Conservation (phyloP, 2,797 vertebrate species). For the Danio albolineatus region DNA sequence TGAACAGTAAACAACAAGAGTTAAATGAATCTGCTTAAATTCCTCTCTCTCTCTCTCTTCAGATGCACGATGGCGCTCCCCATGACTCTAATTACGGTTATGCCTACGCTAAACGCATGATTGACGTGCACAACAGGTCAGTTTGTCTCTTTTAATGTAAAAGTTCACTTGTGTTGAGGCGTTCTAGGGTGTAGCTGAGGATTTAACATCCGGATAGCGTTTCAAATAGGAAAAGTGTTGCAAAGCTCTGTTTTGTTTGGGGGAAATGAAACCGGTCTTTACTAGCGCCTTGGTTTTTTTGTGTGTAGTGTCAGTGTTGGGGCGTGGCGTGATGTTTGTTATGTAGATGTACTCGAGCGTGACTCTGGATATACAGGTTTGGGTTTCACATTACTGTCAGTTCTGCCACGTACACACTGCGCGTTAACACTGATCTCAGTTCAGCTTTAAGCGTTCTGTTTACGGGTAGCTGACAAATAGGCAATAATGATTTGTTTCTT, state of each 20-base stretch:
- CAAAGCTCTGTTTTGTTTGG: background rate
- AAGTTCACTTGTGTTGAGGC: background rate
- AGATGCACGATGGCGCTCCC: slow-evolving; percentile 83
- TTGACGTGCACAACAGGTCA: slow-evolving; percentile 84
- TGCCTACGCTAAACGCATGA: slow-evolving; percentile 86
- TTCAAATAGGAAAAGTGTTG: background rate
- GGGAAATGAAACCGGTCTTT: too few relatives aligned
- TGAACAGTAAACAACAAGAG: too few relatives aligned
- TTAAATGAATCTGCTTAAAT: too few relatives aligned
- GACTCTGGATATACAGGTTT: background rate
- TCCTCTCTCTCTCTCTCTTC: slow-evolving; percentile 3
- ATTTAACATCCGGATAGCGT: background rate
- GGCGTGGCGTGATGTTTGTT: background rate
- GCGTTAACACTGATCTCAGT: too few relatives aligned
- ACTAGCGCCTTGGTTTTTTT: background rate
- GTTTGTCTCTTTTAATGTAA: background rate
- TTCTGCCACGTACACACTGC: too few relatives aligned
- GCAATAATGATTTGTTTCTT: too few relatives aligned
- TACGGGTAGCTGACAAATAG: too few relatives aligned
- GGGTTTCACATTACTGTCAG: background rate
- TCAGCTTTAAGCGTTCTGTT: too few relatives aligned
- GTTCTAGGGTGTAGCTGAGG: background rate
- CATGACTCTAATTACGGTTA: slow-evolving; percentile 85
- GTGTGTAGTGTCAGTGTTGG: background rate
- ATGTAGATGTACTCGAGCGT: background rate